Conservation (phyloP, 2,113 vertebrate genomes). For the Nymphicus hollandicus region DNA sequence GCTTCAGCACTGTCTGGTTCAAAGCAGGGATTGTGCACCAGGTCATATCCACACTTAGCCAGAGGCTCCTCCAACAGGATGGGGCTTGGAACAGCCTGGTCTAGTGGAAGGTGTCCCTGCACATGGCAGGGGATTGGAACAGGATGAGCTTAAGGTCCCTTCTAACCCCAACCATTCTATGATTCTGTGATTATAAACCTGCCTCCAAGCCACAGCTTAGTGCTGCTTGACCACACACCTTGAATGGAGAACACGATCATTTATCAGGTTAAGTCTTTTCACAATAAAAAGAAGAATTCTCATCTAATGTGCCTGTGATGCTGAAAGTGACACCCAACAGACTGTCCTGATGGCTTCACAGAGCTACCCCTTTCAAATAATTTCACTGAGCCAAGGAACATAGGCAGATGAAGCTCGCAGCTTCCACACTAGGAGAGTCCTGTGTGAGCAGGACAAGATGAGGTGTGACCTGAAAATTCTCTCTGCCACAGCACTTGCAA, state of each 20-base stretch:
- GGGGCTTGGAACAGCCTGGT: background rate
- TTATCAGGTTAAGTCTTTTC: background rate
- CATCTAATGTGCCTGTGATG: background rate
- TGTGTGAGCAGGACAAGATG: background rate
- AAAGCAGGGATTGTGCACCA: too few relatives aligned
- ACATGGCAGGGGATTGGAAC: background rate
- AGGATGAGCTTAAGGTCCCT: background rate
- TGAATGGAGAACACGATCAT: background rate
- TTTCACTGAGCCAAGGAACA: background rate
- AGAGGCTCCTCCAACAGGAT: too few relatives aligned
- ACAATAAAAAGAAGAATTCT: background rate
- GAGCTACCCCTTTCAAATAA: background rate
- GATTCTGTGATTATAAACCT: background rate
- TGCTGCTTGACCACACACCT: background rate
- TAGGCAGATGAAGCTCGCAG: background rate
- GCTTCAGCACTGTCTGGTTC: too few relatives aligned
- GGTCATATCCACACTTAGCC: too few relatives aligned
- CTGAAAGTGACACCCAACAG: background rate
- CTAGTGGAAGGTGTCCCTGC: background rate
- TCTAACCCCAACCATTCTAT: background rate
- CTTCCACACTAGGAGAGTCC: background rate
- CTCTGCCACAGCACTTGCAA: background rate
- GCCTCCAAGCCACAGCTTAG: background rate
- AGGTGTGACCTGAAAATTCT: background rate
- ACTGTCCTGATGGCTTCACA: background rate